Evolutionary conservation across 1,140 invertebrate species (phyloP).

Genomic region (Drosophila setifemur): DNA sequence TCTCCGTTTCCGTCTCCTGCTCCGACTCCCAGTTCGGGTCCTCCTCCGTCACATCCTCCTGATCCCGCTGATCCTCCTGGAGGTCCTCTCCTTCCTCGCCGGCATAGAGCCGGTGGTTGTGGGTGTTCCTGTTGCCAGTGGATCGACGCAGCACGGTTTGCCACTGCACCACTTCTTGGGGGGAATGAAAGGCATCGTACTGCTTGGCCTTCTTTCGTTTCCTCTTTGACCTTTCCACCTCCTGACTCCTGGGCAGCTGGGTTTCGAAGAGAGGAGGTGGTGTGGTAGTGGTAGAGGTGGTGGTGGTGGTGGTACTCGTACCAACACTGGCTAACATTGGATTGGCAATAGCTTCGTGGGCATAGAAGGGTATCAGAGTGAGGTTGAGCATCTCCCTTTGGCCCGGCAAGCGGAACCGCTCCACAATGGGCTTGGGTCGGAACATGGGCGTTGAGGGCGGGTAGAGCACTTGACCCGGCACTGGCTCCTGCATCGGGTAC

Average conservation of each 20-base stretch:
- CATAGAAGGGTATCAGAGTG: slow-evolving; percentile 74
- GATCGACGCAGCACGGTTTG: slow-evolving; percentile 29
- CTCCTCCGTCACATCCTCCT: neutral
- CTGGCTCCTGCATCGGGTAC: slow-evolving; percentile 78
- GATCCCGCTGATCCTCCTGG: neutral
- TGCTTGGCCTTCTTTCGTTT: slow-evolving; percentile 62
- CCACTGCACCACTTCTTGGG: slow-evolving; percentile 70
- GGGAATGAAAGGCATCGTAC: slow-evolving; percentile 62
- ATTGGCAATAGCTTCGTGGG: slow-evolving; percentile 65
- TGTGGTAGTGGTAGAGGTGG: neutral
- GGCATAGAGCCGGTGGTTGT: slow-evolving; percentile 40
- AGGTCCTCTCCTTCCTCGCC: neutral
- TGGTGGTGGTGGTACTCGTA: neutral
- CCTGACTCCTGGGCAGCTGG: slow-evolving; percentile 31
- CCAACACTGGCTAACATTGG: neutral
- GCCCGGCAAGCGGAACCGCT: slow-evolving; percentile 56
- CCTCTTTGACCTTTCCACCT: slow-evolving; percentile 5
- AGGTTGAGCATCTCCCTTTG: slow-evolving; percentile 52
- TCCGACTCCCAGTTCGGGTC: neutral
- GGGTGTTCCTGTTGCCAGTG: neutral
- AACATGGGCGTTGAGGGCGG: slow-evolving; percentile 71
- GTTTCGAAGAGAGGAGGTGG: slow-evolving; percentile 38
- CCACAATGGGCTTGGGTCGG: slow-evolving; percentile 69
- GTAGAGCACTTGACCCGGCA: slow-evolving; percentile 69
- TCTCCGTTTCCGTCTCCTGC: slow-evolving; percentile 2